A percentile compares a stretch with the other conserved stretches of the same genome.
These are phyloP conservation scores for Piscicola geometra DNA, from an alignment of 2,888 invertebrate species.

Conservation along the genomic window DNA sequence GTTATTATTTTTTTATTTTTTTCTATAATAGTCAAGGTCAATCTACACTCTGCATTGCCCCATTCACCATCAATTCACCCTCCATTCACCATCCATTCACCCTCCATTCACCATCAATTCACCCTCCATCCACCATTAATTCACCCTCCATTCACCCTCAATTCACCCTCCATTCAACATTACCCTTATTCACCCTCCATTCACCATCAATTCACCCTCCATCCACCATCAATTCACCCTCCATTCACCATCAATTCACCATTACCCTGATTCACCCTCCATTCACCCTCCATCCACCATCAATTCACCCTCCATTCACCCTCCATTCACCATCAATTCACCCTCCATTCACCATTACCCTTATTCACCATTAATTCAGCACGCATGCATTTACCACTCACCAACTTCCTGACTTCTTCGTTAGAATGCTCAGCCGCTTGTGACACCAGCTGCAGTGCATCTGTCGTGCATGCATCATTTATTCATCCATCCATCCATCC, in stretches of 20 bases:
- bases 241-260: too few relatives aligned
- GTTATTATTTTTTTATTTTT: background rate
- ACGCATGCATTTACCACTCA: conserved; percentile 31
- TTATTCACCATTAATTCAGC: too few relatives aligned
- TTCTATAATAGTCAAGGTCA: background rate
- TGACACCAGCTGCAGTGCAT: conserved; percentile 40
- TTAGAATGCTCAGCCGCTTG: conserved; percentile 44
- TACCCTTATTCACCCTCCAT: too few relatives aligned
- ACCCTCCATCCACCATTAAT: conserved; percentile 5
- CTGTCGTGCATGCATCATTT: conserved; percentile 30
- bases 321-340: background rate
- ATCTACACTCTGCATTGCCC: background rate
- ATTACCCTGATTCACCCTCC: too few relatives aligned
- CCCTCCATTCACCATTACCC: background rate
- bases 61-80: background rate
- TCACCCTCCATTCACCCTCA: background rate
- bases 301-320: conserved; percentile 11
- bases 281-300: conserved; percentile 12
- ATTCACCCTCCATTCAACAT: background rate
- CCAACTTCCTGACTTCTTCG: conserved; percentile 42
- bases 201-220: background rate
- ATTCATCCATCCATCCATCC: background rate
- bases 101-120: conserved; percentile 14
- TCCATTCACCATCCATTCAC: conserved; percentile 11
- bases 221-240: background rate